A percentile compares a stretch with the other conserved stretches of the same genome.
These are phyloP conservation scores for Diachasma alloeum DNA, from an alignment of 1,140 invertebrate genomes.

Conservation along the genomic window DNA sequence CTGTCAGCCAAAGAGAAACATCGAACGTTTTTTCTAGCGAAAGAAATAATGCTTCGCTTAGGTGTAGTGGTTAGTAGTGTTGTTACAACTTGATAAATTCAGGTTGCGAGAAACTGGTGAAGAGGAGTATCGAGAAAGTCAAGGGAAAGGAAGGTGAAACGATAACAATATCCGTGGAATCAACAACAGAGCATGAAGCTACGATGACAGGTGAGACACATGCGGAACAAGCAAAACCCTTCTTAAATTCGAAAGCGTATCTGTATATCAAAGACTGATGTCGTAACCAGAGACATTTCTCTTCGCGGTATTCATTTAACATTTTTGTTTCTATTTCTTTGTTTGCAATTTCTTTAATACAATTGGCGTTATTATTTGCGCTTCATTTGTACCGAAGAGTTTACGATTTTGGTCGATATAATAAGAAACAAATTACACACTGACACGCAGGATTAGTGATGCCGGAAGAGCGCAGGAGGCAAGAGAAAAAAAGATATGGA, in stretches of 20 bases:
- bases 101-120: constrained; percentile 66
- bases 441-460: too few relatives aligned
- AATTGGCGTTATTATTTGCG: background rate
- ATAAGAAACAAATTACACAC: too few relatives aligned
- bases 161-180: constrained; percentile 71
- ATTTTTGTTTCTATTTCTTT: background rate
- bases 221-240: background rate
- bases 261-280: background rate
- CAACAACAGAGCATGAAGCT: constrained; percentile 69
- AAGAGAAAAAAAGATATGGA: too few relatives aligned
- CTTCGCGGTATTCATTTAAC: background rate
- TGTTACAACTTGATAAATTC: constrained; percentile 58
- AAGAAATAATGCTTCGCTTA: constrained; percentile 42
- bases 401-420: background rate
- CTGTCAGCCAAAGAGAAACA: background rate
- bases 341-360: background rate
- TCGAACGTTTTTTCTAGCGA: background rate
- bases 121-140: constrained; percentile 68
- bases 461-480: too few relatives aligned
- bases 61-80: constrained; percentile 46
- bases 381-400: background rate
- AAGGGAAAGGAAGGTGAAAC: constrained; percentile 69
- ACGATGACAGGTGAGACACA: constrained; percentile 67
- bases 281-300: background rate
- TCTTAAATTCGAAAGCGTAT: too few relatives aligned